phyloP scores from a whole-genome alignment of 2,888 invertebrate genomes.

The Sphecodes monilicornis region DNA sequence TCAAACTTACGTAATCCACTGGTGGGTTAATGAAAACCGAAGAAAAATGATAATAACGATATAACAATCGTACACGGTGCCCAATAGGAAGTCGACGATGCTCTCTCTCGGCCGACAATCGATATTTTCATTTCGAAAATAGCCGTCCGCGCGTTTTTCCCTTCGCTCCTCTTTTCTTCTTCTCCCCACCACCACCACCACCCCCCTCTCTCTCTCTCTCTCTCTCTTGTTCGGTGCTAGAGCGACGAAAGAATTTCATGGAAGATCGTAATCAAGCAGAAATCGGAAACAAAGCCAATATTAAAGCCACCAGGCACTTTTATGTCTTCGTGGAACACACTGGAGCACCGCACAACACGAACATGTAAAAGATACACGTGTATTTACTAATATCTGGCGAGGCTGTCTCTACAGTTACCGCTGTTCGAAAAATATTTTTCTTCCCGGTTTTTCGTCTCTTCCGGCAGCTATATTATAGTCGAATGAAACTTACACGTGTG shows the following conservation, averaged over 20 bases:
- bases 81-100: neutral
- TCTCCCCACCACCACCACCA: neutral
- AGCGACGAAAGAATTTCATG: conserved; percentile 33
- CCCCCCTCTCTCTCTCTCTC: neutral
- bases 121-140: conserved; percentile 28
- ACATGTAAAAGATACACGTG: conserved; percentile 51
- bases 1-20: conserved; percentile 4
- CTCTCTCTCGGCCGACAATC: conserved; percentile 8
- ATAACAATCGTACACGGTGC: neutral
- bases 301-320: conserved; percentile 50
- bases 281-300: conserved; percentile 61
- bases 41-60: conserved; percentile 1
- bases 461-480: neutral
- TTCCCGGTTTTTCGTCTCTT: neutral
- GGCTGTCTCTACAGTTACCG: neutral
- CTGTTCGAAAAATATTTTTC: neutral
- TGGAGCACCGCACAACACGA: conserved; percentile 32
- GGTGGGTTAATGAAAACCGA: neutral
- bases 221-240: neutral
- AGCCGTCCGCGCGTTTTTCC: neutral
- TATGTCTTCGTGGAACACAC: conserved; percentile 44
- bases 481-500: neutral
- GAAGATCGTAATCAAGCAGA: conserved; percentile 39
- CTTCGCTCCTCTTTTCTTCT: neutral
- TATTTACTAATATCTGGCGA: conserved; percentile 23